Conservation (phyloP, 1,140 invertebrate species). For the Orchesella cincta region DNA sequence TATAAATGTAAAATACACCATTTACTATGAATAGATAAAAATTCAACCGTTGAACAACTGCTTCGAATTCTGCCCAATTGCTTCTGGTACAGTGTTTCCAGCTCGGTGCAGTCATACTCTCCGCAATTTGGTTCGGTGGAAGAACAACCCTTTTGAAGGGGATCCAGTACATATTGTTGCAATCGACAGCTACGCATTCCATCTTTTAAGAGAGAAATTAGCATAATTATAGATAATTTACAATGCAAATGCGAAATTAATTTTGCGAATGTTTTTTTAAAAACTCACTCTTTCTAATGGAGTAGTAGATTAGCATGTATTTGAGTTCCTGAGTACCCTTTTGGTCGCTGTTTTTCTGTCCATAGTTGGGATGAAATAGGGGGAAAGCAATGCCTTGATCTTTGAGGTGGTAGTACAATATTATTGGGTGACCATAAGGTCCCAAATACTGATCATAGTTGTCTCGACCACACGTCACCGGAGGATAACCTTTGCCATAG, state of each 20-base stretch:
- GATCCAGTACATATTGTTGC: conserved; percentile 36
- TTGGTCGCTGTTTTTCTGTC: conserved; percentile 16
- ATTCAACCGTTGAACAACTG: too few species aligned
- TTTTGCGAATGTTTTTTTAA: too few species aligned
- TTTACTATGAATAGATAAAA: too few species aligned
- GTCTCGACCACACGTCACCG: conserved; percentile 38
- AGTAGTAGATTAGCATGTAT: conserved; percentile 41
- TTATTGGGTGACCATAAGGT: conserved; percentile 34
- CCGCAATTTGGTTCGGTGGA: conserved; percentile 26
- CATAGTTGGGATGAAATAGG: conserved; percentile 41
- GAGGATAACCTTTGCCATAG: conserved; percentile 4
- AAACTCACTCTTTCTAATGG: too few species aligned
- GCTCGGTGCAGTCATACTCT: conserved; percentile 35
- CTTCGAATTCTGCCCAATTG: too few species aligned
- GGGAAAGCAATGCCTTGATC: conserved; percentile 35
- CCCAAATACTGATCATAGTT: conserved; percentile 35
- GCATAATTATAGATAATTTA: too few species aligned
- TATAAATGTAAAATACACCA: too few species aligned
- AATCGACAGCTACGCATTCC: conserved; percentile 22
- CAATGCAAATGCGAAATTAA: too few species aligned
- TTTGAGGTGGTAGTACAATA: conserved; percentile 34
- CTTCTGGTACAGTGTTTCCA: conserved; percentile 33
- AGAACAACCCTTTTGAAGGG: conserved; percentile 25
- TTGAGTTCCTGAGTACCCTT: too few species aligned
- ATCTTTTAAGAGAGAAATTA: too few species aligned